Conservation (phyloP, 2,888 invertebrate genomes). For the Tipula unca region DNA sequence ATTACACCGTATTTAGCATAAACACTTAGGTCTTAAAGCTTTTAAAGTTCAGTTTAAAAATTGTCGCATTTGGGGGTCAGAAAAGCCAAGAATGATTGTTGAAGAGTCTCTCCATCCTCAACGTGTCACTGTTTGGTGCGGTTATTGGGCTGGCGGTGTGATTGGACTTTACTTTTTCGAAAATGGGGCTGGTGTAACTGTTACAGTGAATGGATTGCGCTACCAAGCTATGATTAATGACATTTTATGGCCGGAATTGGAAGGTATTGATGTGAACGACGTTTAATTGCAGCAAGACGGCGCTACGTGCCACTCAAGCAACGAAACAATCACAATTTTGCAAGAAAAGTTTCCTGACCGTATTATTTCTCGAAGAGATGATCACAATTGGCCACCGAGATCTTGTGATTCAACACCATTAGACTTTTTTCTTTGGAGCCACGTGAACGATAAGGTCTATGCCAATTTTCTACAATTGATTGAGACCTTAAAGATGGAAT, state of each 20-base stretch:
- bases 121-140: no score
- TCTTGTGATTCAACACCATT: not conserved
- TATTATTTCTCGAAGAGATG: not conserved
- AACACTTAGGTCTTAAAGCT: no score
- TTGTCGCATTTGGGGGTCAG: no score
- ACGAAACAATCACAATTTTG: not conserved
- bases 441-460: not conserved
- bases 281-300: slow-evolving; percentile 16
- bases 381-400: not conserved
- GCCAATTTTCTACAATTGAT: no score
- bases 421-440: not conserved
- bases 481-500: no score
- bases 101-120: no score
- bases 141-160: no score
- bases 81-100: no score
- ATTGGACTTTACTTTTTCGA: no score
- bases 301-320: slow-evolving; percentile 17
- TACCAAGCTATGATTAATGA: slow-evolving; percentile 8
- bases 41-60: no score
- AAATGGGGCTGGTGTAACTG: not conserved
- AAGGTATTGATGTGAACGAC: slow-evolving; percentile 1
- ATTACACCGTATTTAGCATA: no score
- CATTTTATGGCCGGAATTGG: slow-evolving; percentile 16
- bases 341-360: not conserved
- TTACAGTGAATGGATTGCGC: not conserved